phyloP scores from a whole-genome alignment of 1,140 invertebrate genomes.

The Aricia agestis region DNA sequence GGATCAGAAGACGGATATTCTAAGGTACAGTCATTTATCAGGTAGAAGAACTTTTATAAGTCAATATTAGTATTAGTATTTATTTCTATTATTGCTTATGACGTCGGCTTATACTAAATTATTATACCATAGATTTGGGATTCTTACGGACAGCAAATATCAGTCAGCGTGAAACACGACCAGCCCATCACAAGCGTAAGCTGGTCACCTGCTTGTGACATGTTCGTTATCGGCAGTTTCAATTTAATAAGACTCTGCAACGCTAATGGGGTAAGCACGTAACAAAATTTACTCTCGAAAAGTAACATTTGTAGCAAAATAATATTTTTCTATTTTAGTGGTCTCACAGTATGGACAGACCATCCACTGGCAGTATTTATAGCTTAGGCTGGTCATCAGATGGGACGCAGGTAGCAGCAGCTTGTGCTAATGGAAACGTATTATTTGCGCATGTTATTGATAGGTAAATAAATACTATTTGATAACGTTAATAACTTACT shows the following conservation, averaged over 20 bases:
- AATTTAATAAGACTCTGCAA: conserved; percentile 96
- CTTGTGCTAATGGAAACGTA: conserved; percentile 92
- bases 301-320: not conserved
- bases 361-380: conserved; percentile 90
- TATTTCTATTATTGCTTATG: conserved; percentile 5
- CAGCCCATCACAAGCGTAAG: conserved; percentile 93
- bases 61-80: no score
- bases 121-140: conserved; percentile 84
- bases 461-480: conserved; percentile 79
- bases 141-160: conserved; percentile 90
- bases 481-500: no score
- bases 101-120: conserved; percentile 5
- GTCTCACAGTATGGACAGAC: conserved; percentile 94
- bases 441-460: conserved; percentile 95
- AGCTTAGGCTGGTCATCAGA: conserved; percentile 95
- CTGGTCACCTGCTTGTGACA: conserved; percentile 93
- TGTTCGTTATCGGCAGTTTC: conserved; percentile 95
- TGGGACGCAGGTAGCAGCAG: conserved; percentile 95
- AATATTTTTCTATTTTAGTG: conserved; percentile 80
- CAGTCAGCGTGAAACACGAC: conserved; percentile 87
- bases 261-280: conserved; percentile 87
- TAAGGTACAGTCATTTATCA: conserved; percentile 77
- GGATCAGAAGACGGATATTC: conserved; percentile 97
- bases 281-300: not conserved
- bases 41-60: no score